These are phyloP conservation scores for Channa striata DNA, from an alignment of 2,797 vertebrate genomes.

Conservation along the genomic window DNA sequence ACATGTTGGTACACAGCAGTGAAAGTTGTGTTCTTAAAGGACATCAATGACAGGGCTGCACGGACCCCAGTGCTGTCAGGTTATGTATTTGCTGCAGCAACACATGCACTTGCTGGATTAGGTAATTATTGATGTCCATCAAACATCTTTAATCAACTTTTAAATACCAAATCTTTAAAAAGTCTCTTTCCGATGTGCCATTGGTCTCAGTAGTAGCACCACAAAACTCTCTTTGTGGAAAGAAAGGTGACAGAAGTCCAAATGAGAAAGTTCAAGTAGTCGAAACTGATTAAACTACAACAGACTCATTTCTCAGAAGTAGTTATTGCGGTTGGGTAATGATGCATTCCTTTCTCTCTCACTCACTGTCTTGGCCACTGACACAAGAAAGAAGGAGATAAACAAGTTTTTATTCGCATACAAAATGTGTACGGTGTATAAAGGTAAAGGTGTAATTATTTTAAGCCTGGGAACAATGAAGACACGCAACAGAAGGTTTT, in stretches of 20 bases:
- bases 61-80: background rate
- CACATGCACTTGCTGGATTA: background rate
- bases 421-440: no score
- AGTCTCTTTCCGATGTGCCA: background rate
- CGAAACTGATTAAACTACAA: background rate
- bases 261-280: background rate
- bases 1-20: slow-evolving; percentile 47
- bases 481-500: slow-evolving; percentile 37
- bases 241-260: background rate
- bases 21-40: background rate
- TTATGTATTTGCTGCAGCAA: background rate
- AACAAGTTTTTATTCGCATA: background rate
- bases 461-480: background rate
- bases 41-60: background rate
- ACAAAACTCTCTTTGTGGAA: background rate
- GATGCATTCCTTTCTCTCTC: background rate
- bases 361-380: background rate
- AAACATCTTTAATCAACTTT: background rate
- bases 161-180: background rate
- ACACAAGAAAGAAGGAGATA: background rate
- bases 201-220: background rate
- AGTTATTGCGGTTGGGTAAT: background rate
- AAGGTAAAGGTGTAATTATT: slow-evolving; percentile 21
- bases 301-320: background rate
- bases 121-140: background rate